Evolutionary conservation across 2,797 vertebrate genomes (phyloP).

Genomic region (Rhinoraja longicauda): DNA sequence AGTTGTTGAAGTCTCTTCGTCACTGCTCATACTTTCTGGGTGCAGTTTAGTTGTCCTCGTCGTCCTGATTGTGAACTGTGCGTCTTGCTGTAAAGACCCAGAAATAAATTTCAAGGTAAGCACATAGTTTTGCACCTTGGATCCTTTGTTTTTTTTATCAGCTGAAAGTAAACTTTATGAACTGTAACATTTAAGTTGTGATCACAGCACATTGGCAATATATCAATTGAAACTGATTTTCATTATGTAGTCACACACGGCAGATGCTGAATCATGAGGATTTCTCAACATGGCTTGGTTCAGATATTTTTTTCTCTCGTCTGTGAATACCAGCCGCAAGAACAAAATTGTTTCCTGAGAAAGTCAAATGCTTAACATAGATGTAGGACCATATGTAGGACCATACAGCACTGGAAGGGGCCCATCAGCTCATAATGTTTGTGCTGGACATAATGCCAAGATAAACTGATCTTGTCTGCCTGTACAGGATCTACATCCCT

Average conservation of each 20-base stretch:
- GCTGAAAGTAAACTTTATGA: not conserved
- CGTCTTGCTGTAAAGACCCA: constrained; percentile 89
- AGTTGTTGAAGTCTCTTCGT: constrained; percentile 54
- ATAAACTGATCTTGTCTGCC: too few relatives aligned
- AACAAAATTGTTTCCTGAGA: not conserved
- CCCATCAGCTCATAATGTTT: too few relatives aligned
- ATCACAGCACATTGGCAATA: not conserved
- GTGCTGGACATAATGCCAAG: too few relatives aligned
- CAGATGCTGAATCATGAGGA: not conserved
- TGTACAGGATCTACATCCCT: too few relatives aligned
- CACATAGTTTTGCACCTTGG: not conserved
- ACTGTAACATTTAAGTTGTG: not conserved
- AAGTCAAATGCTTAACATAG: too few relatives aligned
- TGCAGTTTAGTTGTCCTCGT: constrained; percentile 68
- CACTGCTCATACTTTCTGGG: constrained; percentile 68
- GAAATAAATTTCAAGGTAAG: constrained; percentile 97
- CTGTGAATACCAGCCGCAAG: not conserved
- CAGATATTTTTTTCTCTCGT: not conserved
- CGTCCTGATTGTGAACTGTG: constrained; percentile 77
- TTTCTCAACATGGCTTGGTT: not conserved
- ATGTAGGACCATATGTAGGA: too few relatives aligned
- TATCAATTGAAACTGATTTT: not conserved
- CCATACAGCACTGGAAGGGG: too few relatives aligned
- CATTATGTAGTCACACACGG: not conserved
- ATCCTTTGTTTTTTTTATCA: not conserved